A percentile compares a stretch with the other conserved stretches of the same genome.
These are phyloP conservation scores for Alauda arvensis DNA, from an alignment of 2,797 vertebrate species.

Conservation along the genomic window DNA sequence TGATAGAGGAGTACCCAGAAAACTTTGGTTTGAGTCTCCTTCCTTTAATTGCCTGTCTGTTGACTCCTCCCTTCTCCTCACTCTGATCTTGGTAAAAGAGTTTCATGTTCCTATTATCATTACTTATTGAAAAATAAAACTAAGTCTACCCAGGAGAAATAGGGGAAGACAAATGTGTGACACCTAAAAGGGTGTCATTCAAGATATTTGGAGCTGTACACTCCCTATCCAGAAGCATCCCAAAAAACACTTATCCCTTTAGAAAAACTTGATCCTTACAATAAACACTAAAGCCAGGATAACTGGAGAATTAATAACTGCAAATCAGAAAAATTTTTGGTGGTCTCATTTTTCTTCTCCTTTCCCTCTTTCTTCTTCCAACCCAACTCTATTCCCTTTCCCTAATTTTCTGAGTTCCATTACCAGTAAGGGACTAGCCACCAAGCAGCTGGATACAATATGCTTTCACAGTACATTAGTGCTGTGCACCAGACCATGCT, in stretches of 20 bases:
- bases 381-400: background rate
- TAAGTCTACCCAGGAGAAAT: background rate
- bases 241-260: background rate
- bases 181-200: background rate
- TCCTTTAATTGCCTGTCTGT: background rate
- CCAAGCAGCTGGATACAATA: background rate
- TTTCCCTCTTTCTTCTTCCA: background rate
- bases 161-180: background rate
- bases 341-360: background rate
- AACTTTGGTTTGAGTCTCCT: background rate
- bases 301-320: background rate
- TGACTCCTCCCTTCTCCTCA: background rate
- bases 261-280: background rate
- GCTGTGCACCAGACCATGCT: background rate
- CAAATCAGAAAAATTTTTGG: background rate
- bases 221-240: background rate
- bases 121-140: background rate
- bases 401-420: background rate
- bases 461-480: slow-evolving; percentile 38
- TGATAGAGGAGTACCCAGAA: background rate
- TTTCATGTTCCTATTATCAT: background rate
- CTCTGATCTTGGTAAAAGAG: background rate
- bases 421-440: background rate
- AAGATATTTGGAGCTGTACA: background rate
- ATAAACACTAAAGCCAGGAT: background rate